Evolutionary conservation across 2,113 vertebrate genomes (phyloP), one percentile per base, ranked within the genome.

Genomic region (Pteronura brasiliensis): DNA sequence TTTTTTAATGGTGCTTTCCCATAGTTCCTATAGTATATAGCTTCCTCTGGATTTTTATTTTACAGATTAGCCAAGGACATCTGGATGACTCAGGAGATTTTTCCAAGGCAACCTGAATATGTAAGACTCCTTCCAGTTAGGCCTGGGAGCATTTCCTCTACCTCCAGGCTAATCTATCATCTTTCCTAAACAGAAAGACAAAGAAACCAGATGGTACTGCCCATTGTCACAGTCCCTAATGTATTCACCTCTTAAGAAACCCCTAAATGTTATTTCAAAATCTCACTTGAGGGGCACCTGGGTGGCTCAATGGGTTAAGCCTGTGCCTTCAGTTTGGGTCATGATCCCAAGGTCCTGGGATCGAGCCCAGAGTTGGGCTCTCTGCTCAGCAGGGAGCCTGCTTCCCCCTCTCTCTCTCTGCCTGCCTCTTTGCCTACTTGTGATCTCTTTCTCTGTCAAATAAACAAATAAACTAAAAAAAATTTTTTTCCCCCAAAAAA

Each of bases 41-140:
- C 72, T 61, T 57, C 21, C 52, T 44, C 3, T 2, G 18, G 6
- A 52, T 49, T 72, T 90, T 96, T 72, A 55, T 72, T 94, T 76
- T 88, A 20, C 74, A 81, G 36, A 25, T 23, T 29, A 87, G 93
- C 77, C 77, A 71, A 55, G 1, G 20, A 49, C 36, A 55, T 44
- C 13, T 63, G 9, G 39, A 82, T 15, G 49, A 59, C 74, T 31
- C n/a, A 44, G 39, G 13, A 76, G 36, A 92, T 69, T 88, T 93
- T 55, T 74, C 65, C 36, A 93, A 79, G 76, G 83, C 36, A 77
- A 93, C 18, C 31, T 96, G 57, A 67, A 65, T 86, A 86, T 23
- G 3, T 5, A 65, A 67, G 20, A 72, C 23, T 44, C 88, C 52
- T 65, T 67, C 34, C 3, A 0, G 6, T n/a, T 15, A 74, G 44